Evolutionary conservation across 2,888 invertebrate genomes (phyloP).

Genomic region (Torymus tubicola): DNA sequence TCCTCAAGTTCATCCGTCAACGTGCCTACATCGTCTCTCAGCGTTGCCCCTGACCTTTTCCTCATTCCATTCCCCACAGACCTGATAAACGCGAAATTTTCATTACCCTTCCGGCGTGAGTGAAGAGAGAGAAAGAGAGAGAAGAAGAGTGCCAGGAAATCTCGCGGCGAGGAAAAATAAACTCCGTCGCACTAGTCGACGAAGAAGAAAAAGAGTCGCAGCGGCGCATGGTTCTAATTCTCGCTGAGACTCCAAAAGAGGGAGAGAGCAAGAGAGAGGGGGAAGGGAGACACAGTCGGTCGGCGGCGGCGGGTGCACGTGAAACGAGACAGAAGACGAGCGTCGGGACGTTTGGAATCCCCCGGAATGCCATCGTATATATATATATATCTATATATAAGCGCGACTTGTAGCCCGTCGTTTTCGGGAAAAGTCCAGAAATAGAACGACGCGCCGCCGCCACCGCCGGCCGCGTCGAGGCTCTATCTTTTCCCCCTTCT

Average conservation of each 20-base stretch:
- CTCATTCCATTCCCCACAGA: too few species aligned
- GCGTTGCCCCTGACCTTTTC: constrained; percentile 27
- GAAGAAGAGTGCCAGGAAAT: not conserved
- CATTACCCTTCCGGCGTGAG: not conserved
- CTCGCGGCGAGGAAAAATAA: constrained; percentile 36
- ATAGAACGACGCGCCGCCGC: constrained; percentile 48
- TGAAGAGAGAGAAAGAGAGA: not conserved
- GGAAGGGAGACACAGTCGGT: constrained; percentile 28
- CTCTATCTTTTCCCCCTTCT: not conserved
- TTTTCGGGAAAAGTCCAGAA: constrained; percentile 52
- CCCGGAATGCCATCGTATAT: constrained; percentile 54
- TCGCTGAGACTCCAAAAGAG: too few species aligned
- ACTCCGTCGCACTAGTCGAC: not conserved
- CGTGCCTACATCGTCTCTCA: not conserved
- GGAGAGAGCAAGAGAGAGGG: too few species aligned
- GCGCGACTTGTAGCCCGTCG: constrained; percentile 2
- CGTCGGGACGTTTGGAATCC: constrained; percentile 53
- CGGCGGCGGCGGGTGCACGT: constrained; percentile 21
- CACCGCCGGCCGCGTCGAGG: not conserved
- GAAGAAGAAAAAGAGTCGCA: constrained; percentile 1
- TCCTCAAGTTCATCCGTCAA: constrained; percentile 13
- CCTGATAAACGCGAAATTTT: constrained; percentile 9
- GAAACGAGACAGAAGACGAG: constrained; percentile 50
- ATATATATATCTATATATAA: constrained; percentile 18
- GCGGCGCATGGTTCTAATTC: not conserved